A percentile compares a stretch with the other conserved stretches of the same genome.
phyloP scores from a whole-genome alignment of 2,888 invertebrate species.

The Ferrisia virgata region DNA sequence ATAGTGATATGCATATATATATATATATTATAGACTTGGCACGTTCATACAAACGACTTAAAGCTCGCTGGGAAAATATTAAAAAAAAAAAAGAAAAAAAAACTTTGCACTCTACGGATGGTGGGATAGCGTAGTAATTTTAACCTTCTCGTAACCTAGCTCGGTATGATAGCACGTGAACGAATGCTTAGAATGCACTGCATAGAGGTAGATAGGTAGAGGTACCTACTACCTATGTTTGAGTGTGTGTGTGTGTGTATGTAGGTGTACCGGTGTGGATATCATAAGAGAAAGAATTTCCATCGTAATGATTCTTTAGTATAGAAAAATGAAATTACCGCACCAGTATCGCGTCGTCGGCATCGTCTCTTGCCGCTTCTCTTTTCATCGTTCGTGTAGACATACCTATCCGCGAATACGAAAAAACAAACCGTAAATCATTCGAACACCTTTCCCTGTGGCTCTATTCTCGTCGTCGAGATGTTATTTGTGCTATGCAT shows the following conservation, averaged over 20 bases:
- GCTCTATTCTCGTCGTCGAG: background rate
- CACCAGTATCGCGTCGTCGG: background rate
- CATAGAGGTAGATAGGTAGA: too few species aligned
- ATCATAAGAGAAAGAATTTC: background rate
- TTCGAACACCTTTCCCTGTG: background rate
- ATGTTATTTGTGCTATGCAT: background rate
- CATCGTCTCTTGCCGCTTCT: background rate
- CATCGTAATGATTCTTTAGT: slow-evolving; percentile 11
- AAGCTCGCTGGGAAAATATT: background rate
- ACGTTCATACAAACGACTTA: background rate
- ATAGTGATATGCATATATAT: too few species aligned
- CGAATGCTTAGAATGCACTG: too few species aligned
- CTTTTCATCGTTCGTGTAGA: background rate
- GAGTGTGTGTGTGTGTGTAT: background rate
- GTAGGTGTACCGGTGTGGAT: background rate
- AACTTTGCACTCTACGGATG: background rate
- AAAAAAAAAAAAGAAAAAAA: too few species aligned
- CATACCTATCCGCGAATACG: background rate
- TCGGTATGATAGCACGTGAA: too few species aligned
- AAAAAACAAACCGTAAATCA: slow-evolving; percentile 27
- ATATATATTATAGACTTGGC: too few species aligned
- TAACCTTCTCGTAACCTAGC: too few species aligned
- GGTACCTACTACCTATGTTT: too few species aligned
- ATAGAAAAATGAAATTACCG: background rate
- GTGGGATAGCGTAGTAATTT: background rate